phyloP scores from a whole-genome alignment of 1,140 invertebrate genomes.

The Ostrea denselamellosa region DNA sequence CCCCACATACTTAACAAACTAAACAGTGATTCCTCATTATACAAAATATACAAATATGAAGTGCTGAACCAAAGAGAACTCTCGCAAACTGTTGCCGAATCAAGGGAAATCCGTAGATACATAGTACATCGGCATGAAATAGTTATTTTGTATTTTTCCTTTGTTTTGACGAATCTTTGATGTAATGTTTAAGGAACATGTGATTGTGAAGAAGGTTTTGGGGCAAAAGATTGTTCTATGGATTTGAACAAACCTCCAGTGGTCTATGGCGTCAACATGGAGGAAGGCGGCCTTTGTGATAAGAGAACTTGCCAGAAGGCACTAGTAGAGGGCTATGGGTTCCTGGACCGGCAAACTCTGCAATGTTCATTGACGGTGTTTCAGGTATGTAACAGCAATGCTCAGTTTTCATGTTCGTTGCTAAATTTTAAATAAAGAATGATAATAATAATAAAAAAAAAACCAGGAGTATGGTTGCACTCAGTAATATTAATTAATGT shows the following conservation, averaged over 20 bases:
- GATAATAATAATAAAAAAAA: no score
- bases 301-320: neutral
- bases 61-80: no score
- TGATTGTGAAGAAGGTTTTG: constrained; percentile 48
- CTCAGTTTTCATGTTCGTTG: no score
- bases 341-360: constrained; percentile 13
- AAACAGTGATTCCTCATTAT: no score
- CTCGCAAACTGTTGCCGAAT: no score
- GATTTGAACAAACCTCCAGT: constrained; percentile 48
- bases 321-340: constrained; percentile 42
- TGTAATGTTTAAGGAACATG: constrained; percentile 50
- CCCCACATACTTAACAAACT: no score
- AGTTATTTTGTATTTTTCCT: neutral
- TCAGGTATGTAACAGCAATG: neutral
- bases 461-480: no score
- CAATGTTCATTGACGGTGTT: constrained; percentile 13
- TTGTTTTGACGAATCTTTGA: neutral
- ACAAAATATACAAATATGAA: no score
- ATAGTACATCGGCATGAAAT: no score
- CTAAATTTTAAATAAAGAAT: no score
- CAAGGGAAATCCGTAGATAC: no score
- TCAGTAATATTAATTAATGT: no score
- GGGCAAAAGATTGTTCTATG: constrained; percentile 54
- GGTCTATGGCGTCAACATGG: constrained; percentile 41
- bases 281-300: constrained; percentile 54